phyloP scores from a whole-genome alignment of 2,113 vertebrate species.

The Polypterus bichir region DNA sequence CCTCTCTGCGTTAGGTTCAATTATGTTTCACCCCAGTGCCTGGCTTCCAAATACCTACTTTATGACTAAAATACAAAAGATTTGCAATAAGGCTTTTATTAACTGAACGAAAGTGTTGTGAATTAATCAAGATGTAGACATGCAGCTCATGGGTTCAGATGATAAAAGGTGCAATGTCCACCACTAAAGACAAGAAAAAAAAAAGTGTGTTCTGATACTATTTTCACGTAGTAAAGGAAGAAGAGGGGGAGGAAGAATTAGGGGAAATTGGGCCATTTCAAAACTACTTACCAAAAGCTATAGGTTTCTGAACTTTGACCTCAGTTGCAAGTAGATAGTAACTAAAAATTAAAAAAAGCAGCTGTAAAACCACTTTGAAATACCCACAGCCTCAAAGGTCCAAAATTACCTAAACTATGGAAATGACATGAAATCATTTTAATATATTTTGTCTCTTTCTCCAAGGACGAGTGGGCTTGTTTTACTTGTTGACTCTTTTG shows the following conservation, averaged over 20 bases:
- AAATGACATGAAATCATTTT: background rate
- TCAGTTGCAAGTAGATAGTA: background rate
- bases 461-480: background rate
- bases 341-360: background rate
- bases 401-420: background rate
- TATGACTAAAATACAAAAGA: background rate
- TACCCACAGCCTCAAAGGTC: too few species aligned
- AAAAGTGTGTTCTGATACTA: background rate
- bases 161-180: background rate
- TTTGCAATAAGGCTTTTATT: background rate
- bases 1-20: background rate
- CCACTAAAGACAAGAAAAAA: background rate
- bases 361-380: too few species aligned
- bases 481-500: background rate
- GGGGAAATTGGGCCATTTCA: background rate
- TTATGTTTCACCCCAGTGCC: background rate
- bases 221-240: background rate
- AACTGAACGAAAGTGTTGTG: background rate
- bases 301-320: background rate
- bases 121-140: background rate
- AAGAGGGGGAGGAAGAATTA: background rate
- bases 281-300: background rate
- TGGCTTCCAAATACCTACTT: background rate
- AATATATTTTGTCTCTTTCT: background rate
- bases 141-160: too few species aligned